phyloP scores from a whole-genome alignment of 1,140 invertebrate species.

The Halotydeus destructor region DNA sequence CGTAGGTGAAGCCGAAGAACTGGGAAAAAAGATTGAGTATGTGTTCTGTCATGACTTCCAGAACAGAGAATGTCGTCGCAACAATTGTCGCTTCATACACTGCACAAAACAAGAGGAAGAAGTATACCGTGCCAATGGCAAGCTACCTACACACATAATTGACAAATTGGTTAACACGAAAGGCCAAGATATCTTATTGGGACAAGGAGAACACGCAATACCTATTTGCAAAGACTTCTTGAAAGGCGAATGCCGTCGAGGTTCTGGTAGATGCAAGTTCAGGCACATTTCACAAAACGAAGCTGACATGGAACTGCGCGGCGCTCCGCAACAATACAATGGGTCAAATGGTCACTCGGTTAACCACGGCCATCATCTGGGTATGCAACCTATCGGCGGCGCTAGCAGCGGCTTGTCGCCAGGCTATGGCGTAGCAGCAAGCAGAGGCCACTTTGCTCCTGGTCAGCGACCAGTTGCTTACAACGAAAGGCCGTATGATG shows the following conservation, averaged over 20 bases:
- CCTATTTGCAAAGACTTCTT: conserved; percentile 53
- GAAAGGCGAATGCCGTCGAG: conserved; percentile 43
- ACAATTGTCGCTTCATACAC: conserved; percentile 50
- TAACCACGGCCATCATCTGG: conserved; percentile 1
- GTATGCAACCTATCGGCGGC: not conserved
- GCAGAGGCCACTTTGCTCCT: not conserved
- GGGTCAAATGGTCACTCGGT: not conserved
- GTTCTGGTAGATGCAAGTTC: conserved; percentile 32
- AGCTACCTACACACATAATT: conserved; percentile 37
- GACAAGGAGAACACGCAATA: conserved; percentile 20
- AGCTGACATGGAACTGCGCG: conserved; percentile 5
- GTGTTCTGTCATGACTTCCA: conserved; percentile 68
- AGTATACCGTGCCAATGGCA: conserved; percentile 41
- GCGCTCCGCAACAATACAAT: not conserved
- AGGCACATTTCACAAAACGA: conserved; percentile 26
- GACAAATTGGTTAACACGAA: conserved; percentile 15
- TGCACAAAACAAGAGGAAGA: conserved; percentile 53
- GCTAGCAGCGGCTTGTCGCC: not conserved
- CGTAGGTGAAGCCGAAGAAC: conserved; percentile 26
- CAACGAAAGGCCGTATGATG: not conserved
- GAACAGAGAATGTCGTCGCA: conserved; percentile 42
- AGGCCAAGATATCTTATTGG: not conserved
- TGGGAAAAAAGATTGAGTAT: conserved; percentile 20
- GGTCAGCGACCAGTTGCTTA: not conserved
- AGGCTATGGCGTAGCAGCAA: not conserved